Base-by-base conservation (phyloP, 1,140 invertebrate species). In the Asobara japonica region DNA sequence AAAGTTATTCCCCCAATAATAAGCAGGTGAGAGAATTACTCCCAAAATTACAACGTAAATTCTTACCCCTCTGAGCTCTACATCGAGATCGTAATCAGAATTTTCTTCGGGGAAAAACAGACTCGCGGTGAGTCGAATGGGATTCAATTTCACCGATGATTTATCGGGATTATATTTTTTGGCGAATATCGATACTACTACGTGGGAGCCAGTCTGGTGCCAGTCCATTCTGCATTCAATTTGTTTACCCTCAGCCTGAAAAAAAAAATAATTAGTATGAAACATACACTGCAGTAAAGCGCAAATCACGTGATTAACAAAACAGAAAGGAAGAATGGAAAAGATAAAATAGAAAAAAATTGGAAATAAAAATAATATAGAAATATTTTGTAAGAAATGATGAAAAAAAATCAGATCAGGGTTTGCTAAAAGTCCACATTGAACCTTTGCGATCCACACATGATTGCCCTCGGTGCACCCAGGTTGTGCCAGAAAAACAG, bases 201-300 rank as follows among this genome's bases (percentile, higher is more conserved):
- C 93, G 87, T 91, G 89, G 3, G 89, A 90, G 8, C 91, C 92
- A 11, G 96, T 97, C 88, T 98, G 96, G 89, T 97, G 94, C 94
- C 95, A 98, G 84, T 98, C 97, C 88, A 94, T 93, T 27, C 97
- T 91, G 83, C 96, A 98, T 69, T 93, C 90, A 0, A 64, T 86
- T 88, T 77, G 90, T 74, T 82, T 83, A 61, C 76, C 71, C 0
- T 36, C 67, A 76, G 78, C 76, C 81, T 85, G 38, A 67, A 83
- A 80, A 11, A 36, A 56, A 18, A 18, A 18, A 22, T 67, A 48
- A n/a, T n/a, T n/a, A n/a, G n/a, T n/a, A n/a, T n/a, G n/a, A n/a
- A n/a, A n/a, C n/a, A n/a, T n/a, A n/a, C n/a, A n/a, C n/a, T n/a
- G n/a, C n/a, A n/a, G n/a, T n/a, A n/a, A n/a, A n/a, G n/a, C n/a